Percentiles rank a stretch among this genome's conserved stretches.
Evolutionary conservation across 2,113 vertebrate species (phyloP).

Genomic region (Pandion haliaetus): DNA sequence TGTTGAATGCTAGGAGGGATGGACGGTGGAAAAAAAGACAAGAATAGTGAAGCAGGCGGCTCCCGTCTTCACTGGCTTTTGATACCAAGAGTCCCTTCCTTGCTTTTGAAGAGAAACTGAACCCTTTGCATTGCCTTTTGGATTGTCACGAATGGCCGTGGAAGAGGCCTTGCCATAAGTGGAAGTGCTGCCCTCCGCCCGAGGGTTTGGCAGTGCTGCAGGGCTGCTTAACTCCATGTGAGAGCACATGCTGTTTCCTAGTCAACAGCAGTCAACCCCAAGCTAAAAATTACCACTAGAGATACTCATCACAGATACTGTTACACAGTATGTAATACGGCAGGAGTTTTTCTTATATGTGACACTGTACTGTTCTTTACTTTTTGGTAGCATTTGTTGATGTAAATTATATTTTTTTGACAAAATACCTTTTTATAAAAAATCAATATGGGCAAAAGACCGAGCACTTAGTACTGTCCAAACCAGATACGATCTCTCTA

Average conservation of each 20-base stretch:
- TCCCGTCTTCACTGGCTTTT: neutral
- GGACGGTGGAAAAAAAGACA: neutral
- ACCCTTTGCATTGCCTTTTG: neutral
- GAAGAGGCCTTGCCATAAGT: conserved; percentile 34
- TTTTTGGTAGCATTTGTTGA: conserved; percentile 65
- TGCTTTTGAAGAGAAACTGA: neutral
- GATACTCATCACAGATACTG: conserved; percentile 15
- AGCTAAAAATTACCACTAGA: conserved; percentile 55
- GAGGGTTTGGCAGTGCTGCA: neutral
- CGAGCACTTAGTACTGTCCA: neutral
- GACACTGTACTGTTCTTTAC: conserved; percentile 50
- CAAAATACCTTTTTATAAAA: conserved; percentile 69
- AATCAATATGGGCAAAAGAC: conserved; percentile 1
- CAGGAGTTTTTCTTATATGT: conserved; percentile 29
- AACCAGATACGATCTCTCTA: neutral
- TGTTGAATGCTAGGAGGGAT: neutral
- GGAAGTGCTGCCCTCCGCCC: conserved; percentile 22
- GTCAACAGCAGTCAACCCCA: conserved; percentile 38
- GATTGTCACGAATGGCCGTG: neutral
- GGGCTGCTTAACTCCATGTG: conserved; percentile 3
- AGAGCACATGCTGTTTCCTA: conserved; percentile 49
- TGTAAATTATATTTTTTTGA: conserved; percentile 73
- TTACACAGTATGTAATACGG: conserved; percentile 45
- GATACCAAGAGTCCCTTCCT: neutral
- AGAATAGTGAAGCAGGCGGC: neutral